phyloP scores from a whole-genome alignment of 2,113 vertebrate species.

The Paratilapia polleni region DNA sequence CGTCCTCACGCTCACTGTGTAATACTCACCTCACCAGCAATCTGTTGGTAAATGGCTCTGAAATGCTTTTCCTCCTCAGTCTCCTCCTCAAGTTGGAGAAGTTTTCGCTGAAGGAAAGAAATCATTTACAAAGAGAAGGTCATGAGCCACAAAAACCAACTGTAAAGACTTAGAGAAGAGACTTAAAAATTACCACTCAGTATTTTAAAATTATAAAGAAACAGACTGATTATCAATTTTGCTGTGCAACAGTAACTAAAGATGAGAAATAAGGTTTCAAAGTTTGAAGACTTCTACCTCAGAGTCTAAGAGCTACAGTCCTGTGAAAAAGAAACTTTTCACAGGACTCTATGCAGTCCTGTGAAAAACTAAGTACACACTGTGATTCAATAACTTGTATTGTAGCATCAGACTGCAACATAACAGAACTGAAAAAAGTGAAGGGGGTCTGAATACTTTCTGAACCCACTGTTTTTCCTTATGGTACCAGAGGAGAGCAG shows the following conservation, averaged over 20 bases:
- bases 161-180: not conserved
- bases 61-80: slow-evolving; percentile 91
- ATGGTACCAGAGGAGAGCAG: slow-evolving; percentile 11
- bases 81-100: slow-evolving; percentile 68
- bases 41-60: slow-evolving; percentile 89
- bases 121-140: not conserved
- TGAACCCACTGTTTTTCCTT: no score
- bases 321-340: not conserved
- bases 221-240: not conserved
- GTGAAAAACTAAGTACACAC: not conserved
- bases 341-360: not conserved
- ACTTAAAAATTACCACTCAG: no score
- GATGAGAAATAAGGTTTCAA: not conserved
- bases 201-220: not conserved
- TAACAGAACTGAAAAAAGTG: no score
- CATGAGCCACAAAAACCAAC: not conserved
- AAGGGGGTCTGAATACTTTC: no score
- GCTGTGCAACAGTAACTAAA: not conserved
- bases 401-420: no score
- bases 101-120: slow-evolving; percentile 48
- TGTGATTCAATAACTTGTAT: not conserved
- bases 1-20: not conserved
- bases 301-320: not conserved
- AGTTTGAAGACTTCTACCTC: not conserved
- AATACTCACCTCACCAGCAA: slow-evolving; percentile 90